Percentiles rank a stretch among this genome's conserved stretches.
phyloP scores from a whole-genome alignment of 2,113 vertebrate genomes.

The Anolis carolinensis region DNA sequence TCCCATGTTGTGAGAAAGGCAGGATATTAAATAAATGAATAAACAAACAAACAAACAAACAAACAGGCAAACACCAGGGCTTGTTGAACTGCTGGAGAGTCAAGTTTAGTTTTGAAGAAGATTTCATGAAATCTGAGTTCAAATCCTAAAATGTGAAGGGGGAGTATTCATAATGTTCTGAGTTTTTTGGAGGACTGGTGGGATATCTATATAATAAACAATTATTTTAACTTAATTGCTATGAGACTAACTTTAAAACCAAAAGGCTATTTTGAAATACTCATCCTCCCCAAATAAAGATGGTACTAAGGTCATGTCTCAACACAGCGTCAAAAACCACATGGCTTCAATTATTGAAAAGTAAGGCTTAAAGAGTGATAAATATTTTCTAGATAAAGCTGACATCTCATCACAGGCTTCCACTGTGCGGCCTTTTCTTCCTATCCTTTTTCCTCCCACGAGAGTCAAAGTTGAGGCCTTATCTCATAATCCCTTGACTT shows the following conservation, averaged over 20 bases:
- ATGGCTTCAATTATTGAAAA: neutral
- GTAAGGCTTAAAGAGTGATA: neutral
- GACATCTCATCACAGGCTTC: neutral
- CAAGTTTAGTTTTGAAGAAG: no score
- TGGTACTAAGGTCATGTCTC: neutral
- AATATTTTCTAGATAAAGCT: constrained; percentile 33
- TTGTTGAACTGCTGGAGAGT: no score
- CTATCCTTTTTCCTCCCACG: neutral
- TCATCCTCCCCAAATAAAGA: neutral
- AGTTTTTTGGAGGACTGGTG: no score
- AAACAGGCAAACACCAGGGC: no score
- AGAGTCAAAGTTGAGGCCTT: constrained; percentile 18
- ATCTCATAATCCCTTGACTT: constrained; percentile 47
- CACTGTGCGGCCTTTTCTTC: constrained; percentile 1
- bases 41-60: no score
- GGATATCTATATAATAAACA: neutral
- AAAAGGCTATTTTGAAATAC: neutral
- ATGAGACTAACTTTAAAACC: neutral
- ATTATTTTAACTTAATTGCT: neutral
- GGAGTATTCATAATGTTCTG: no score
- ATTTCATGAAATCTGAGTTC: no score
- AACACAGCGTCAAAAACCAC: constrained; percentile 10
- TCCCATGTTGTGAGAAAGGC: no score
- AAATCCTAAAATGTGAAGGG: no score
- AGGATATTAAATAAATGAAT: no score